Conservation (phyloP, 2,888 invertebrate genomes). For the Imbricaverruca yamaguchii region DNA sequence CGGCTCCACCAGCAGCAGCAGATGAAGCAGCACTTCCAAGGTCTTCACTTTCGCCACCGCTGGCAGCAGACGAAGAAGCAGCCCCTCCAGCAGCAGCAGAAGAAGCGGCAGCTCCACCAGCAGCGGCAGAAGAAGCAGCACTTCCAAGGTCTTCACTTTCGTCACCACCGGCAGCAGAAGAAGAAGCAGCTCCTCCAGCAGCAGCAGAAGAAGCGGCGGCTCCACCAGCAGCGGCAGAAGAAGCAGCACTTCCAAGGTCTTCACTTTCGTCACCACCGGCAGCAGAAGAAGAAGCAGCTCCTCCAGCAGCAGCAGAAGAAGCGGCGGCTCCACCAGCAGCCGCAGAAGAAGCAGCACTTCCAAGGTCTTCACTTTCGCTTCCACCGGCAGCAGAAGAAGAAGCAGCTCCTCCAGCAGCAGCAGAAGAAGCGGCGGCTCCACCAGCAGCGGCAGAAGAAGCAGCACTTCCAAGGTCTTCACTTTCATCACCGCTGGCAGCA, state of each 20-base stretch:
- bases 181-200: not conserved
- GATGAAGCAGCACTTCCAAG: not conserved
- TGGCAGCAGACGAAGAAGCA: not conserved
- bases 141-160: too few relatives aligned
- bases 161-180: not conserved
- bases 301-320: not conserved
- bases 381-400: not conserved
- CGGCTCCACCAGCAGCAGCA: not conserved
- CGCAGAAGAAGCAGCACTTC: not conserved
- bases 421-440: not conserved
- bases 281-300: not conserved
- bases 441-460: not conserved
- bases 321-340: not conserved
- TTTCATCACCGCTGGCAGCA: not conserved
- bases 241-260: not conserved
- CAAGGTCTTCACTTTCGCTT: not conserved
- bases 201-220: not conserved
- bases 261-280: not conserved
- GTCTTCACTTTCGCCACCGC: too few relatives aligned
- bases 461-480: not conserved
- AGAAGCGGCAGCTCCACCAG: not conserved
- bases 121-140: not conserved
- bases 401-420: not conserved
- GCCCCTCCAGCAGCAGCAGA: not conserved
- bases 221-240: not conserved